phyloP scores from a whole-genome alignment of 2,797 vertebrate species.

The Poecilia wingei region DNA sequence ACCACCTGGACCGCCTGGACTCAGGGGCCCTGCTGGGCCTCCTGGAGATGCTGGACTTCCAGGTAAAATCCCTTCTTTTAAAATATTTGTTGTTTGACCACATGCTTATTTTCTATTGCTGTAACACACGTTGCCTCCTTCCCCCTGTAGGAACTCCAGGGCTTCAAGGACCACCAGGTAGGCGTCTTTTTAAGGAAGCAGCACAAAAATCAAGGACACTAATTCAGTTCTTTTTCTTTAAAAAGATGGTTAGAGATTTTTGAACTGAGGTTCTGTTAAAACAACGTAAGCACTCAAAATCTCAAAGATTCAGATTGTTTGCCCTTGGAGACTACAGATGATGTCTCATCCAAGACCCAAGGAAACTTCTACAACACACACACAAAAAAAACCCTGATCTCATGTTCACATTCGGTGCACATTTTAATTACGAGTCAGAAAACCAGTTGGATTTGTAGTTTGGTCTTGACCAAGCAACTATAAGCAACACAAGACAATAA shows the following conservation, averaged over 20 bases:
- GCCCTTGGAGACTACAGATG: not conserved
- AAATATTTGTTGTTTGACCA: not conserved
- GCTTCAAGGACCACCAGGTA: slow-evolving; percentile 94
- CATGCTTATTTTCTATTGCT: not conserved
- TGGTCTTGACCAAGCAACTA: not conserved
- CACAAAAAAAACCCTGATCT: not conserved
- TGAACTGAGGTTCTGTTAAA: not conserved
- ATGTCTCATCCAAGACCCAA: not conserved
- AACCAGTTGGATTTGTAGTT: not conserved
- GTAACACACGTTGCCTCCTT: not conserved
- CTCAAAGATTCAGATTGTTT: not conserved
- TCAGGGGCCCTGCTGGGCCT: slow-evolving; percentile 87
- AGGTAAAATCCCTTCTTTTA: slow-evolving; percentile 77
- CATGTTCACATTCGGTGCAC: not conserved
- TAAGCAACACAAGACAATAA: not conserved
- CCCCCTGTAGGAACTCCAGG: slow-evolving; percentile 84
- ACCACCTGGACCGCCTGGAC: slow-evolving; percentile 84
- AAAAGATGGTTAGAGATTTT: not conserved
- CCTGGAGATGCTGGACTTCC: slow-evolving; percentile 86
- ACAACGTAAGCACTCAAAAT: not conserved
- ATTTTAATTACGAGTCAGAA: not conserved
- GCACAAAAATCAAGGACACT: not conserved
- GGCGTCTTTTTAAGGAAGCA: slow-evolving; percentile 3
- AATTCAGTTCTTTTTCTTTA: not conserved
- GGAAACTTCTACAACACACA: not conserved